Evolutionary conservation across 2,888 invertebrate species (phyloP), one percentile per base, ranked within the genome.

Genomic region (Brassicogethes aeneus): DNA sequence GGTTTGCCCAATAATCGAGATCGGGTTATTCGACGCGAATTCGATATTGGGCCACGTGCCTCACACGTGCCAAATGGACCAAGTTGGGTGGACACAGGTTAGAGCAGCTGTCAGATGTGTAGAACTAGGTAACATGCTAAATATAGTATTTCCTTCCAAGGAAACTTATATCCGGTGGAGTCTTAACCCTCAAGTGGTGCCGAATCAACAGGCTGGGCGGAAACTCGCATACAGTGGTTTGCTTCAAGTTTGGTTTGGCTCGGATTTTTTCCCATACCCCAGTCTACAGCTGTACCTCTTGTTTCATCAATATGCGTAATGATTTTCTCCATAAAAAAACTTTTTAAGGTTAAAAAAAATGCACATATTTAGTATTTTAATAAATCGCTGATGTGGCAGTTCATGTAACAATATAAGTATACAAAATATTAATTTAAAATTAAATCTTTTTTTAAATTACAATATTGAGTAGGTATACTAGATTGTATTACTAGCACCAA

Each of bases 141-240:
- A 61, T 61, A 61, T 62, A 62, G 59, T 56, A 57, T 62, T 63
- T 61, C 60, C 57, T 60, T 50, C 53, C 48, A 47, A 61, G 60
- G 60, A 62, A 61, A 61, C 54, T 50, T 61, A 62, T 59, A 62
- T 63, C 64, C 62, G 60, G 61, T 55, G 47, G 56, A 61, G 61
- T 62, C 61, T 60, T 58, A 57, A 57, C 57, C 60, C 61, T 61
- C 59, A 61, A 63, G 63, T 61, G 61, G 61, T 58, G 52, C 55
- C 60, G 61, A 63, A 63, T 62, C 64, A 64, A 64, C 64, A 64
- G 64, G 64, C 64, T 56, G 56, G 58, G 55, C 60, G 63, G 61
- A 63, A 61, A 56, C 55, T 50, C 55, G 51, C 53, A 50, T 50
- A 53, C 59, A 58, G 61, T 60, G 62, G 61, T 62, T 62, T 62